phyloP scores from a whole-genome alignment of 2,888 invertebrate species.

The Dorcus parallelipipedus region DNA sequence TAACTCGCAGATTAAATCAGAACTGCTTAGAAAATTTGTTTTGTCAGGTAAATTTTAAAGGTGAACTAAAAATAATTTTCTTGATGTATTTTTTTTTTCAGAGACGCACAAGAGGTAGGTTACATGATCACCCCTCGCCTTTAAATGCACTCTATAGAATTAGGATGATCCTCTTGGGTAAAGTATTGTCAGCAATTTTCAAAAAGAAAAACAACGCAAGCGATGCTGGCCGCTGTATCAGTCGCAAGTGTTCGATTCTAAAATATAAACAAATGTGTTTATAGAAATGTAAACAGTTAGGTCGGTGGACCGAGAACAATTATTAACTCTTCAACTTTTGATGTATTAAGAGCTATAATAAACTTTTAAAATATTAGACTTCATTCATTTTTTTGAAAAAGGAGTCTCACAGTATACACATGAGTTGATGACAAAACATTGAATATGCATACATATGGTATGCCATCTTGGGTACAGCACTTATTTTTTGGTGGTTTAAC shows the following conservation, averaged over 20 bases:
- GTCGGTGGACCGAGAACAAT: no score
- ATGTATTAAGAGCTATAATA: no score
- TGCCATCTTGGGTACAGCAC: slow-evolving; percentile 22
- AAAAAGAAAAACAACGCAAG: no score
- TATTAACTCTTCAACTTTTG: no score
- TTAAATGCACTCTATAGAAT: slow-evolving; percentile 21
- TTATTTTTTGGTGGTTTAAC: slow-evolving; percentile 23
- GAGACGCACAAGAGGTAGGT: slow-evolving; percentile 19
- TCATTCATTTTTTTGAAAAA: no score
- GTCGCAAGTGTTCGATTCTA: no score
- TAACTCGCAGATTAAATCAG: slow-evolving; percentile 22
- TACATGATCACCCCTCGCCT: slow-evolving; percentile 25
- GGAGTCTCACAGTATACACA: no score
- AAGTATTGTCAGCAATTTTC: no score
- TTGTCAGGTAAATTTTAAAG: slow-evolving; percentile 4
- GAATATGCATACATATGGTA: slow-evolving; percentile 8
- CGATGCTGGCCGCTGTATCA: no score
- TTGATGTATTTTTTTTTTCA: slow-evolving; percentile 16
- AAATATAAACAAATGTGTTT: no score
- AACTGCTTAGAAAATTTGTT: slow-evolving; percentile 22
- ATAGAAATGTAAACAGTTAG: no score
- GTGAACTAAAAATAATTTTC: neutral
- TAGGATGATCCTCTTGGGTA: slow-evolving; percentile 20
- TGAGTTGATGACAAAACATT: neutral
- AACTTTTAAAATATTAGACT: no score